Evolutionary conservation across 2,888 invertebrate species (phyloP).

Genomic region (Ischnus inquisitorius): DNA sequence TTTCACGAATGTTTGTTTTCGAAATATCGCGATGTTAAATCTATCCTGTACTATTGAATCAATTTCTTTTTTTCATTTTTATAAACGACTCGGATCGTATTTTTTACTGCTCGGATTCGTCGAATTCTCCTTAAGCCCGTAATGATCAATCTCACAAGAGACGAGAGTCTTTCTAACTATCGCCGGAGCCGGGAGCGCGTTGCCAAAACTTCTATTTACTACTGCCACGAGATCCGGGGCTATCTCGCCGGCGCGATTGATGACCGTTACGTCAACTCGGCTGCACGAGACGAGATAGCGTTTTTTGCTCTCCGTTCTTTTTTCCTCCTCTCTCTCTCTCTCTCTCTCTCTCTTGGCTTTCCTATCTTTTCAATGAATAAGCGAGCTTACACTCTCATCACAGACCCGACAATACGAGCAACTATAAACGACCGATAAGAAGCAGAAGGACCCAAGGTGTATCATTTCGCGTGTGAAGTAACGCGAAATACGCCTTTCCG

Average conservation of each 20-base stretch:
- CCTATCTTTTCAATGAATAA: conserved; percentile 33
- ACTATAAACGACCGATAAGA: no score
- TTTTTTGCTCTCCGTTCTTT: conserved; percentile 27
- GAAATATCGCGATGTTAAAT: background rate
- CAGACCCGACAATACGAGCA: conserved; percentile 7
- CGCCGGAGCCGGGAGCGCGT: background rate
- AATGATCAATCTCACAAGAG: background rate
- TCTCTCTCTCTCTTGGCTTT: conserved; percentile 21
- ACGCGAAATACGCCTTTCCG: no score
- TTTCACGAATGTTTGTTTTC: no score
- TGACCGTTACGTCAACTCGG: conserved; percentile 52
- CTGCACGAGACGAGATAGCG: conserved; percentile 46
- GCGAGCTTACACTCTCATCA: conserved; percentile 23
- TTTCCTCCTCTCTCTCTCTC: conserved; percentile 32
- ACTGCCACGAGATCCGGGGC: conserved; percentile 21
- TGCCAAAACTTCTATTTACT: conserved; percentile 15
- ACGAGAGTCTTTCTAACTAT: background rate
- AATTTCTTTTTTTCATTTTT: background rate
- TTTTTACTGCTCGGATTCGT: background rate
- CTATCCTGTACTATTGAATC: background rate
- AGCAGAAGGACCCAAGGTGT: no score
- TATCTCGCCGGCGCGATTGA: conserved; percentile 53
- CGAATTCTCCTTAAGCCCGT: background rate
- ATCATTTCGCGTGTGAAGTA: no score
- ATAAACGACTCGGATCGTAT: background rate